Evolutionary conservation across 2,113 vertebrate species (phyloP), one percentile per base, ranked within the genome.

Genomic region (Mustelus asterias): DNA sequence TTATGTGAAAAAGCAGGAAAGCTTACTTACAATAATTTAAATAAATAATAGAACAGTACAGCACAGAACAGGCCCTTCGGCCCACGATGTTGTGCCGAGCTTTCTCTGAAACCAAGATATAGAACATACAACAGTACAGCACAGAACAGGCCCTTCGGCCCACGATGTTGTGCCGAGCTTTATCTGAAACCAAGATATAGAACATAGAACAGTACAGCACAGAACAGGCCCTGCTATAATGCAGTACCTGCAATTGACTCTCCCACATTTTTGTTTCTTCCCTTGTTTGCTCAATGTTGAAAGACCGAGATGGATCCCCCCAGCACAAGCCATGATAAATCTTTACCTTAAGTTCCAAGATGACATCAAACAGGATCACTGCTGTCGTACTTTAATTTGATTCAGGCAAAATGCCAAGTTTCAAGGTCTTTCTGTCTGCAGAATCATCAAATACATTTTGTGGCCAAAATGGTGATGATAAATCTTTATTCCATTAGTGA

Each of bases 401-500:
- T 18, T 76, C 3, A 20, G 78, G n/a, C n/a, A 37, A 41, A 83
- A 41, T 41, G 54, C 29, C 54, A 58, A 60, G 33, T 90, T 54
- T 54, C 26, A 26, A 90, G 54, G 24, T 26, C 54, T 90, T 60
- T 63, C 13, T 65, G 60, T 65, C 89, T 90, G 48, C 44, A 93
- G 16, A 69, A 13, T 37, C 33, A 94, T 41, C 26, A 3, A 41
- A 44, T 0, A 44, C 24, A 11, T 41, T 37, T 41, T 10, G n/a
- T 93, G 89, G 26, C n/a, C 58, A 60, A n/a, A 24, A 65, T 69
- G 26, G 67, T 24, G 44, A 95, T 95, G 67, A 95, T 69, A 95
- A 48, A 29, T 70, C 58, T 92, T 92, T 70, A 70, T 94, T 94
- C 41, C 10, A 48, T 94, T 70, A 70, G 89, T 65, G 89, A 92